Base-by-base conservation (phyloP, 2,113 vertebrate genomes). In the Tauraco erythrolophus region DNA sequence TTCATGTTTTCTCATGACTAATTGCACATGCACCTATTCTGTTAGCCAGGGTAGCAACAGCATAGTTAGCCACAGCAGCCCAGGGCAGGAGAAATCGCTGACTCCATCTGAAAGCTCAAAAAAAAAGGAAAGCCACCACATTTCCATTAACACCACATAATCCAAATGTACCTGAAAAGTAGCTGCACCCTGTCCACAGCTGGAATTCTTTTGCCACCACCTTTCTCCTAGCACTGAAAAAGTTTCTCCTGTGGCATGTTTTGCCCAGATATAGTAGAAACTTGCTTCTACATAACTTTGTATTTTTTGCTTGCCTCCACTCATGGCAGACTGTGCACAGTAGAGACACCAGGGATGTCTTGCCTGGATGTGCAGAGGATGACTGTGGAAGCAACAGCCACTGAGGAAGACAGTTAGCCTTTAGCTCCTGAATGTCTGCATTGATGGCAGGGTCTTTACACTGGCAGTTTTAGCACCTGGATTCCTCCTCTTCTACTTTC, bases 301-400 rank as follows among this genome's bases (percentile, higher is more conserved):
- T 28, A 11, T 68, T 68, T 58, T 11, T n/a, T 17, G 7, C 18
- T 41, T 72, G 22, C 21, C 27, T 68, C 37, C 19, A 64, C 6
- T 9, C 0, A 0, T 14, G 43, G 53, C 43, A 89, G 48, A 14
- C 1, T 0, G 19, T 4, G 15, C 35, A 22, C 1, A 0, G 11
- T 14, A 48, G 37, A 25, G 19, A 57, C 76, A 61, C 4, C 19
- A 27, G 33, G 30, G 17, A 31, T n/a, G 25, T 28, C 22, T 57
- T 62, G 25, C 27, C n/a, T 41, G 28, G 8, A 41, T 41, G 41
- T 19, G 45, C 51, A 54, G 35, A 54, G 18, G 17, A 28, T 39
- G 23, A 39, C 56, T 13, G 17, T 21, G 15, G n/a, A 89, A 71
- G 10, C 30, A 84, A 30, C 12, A 78, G 5, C 5, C n/a, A 11